These are phyloP conservation scores for Heterodera schachtii DNA, from an alignment of 1,140 invertebrate genomes.

Conservation along the genomic window DNA sequence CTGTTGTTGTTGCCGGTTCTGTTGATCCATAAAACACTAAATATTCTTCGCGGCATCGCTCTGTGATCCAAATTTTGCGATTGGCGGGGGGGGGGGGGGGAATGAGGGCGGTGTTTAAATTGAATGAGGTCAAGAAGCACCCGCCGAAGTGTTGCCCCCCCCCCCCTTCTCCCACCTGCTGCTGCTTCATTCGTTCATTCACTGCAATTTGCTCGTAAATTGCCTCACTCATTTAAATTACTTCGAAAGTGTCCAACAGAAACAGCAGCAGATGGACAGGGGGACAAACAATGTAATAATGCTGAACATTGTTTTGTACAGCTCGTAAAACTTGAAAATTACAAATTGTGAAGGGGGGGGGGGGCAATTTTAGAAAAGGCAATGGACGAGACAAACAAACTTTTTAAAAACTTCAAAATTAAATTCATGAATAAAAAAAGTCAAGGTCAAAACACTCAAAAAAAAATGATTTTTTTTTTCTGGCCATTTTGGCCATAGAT, in stretches of 20 bases:
- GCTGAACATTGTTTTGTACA: background rate
- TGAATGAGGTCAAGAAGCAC: background rate
- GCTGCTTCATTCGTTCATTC: background rate
- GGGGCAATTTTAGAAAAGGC: no score
- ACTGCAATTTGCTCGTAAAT: background rate
- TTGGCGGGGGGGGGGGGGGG: background rate
- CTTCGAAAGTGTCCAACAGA: background rate
- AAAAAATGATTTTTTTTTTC: no score
- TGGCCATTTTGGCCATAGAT: no score
- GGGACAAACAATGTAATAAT: background rate
- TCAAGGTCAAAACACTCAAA: no score
- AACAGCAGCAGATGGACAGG: background rate
- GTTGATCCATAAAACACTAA: no score
- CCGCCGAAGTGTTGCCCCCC: background rate
- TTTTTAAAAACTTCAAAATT: no score
- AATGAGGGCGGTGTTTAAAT: background rate
- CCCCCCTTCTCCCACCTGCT: no score
- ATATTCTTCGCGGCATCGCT: background rate
- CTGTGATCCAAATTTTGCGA: background rate
- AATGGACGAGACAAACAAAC: background rate
- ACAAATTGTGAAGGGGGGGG: background rate
- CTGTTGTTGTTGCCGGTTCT: no score
- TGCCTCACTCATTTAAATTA: background rate
- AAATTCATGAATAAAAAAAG: no score
- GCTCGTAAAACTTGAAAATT: background rate